Evolutionary conservation across 2,888 invertebrate genomes (phyloP).

Genomic region (Metopia argyrocephala): DNA sequence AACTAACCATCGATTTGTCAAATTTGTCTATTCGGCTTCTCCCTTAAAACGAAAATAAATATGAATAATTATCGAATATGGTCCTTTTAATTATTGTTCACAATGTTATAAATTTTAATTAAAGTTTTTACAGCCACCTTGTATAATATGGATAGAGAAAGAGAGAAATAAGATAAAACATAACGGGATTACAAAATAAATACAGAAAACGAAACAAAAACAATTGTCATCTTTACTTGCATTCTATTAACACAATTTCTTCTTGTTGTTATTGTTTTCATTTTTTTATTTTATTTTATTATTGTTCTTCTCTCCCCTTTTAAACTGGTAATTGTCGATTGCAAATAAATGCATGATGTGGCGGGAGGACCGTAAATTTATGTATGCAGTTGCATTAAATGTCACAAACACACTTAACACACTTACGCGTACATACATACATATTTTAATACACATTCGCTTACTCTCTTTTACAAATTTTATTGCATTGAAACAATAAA

Average conservation of each 20-base stretch:
- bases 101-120: too few relatives aligned
- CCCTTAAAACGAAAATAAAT: too few relatives aligned
- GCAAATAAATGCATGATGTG: too few relatives aligned
- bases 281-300: not conserved
- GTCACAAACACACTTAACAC: conserved; percentile 29
- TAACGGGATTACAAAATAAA: too few relatives aligned
- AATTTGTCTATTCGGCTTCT: too few relatives aligned
- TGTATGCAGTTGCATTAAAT: conserved; percentile 35
- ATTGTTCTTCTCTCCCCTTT: conserved; percentile 2
- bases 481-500: conserved; percentile 5
- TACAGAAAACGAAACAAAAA: not conserved
- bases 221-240: conserved; percentile 45
- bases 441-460: too few relatives aligned
- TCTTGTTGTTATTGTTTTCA: not conserved
- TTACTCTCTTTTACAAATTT: conserved; percentile 5
- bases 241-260: conserved; percentile 50
- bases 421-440: too few relatives aligned
- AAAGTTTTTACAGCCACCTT: not conserved
- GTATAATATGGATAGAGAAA: not conserved
- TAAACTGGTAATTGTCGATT: not conserved
- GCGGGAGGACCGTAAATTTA: too few relatives aligned
- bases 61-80: too few relatives aligned
- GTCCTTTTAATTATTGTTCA: too few relatives aligned
- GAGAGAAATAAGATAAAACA: not conserved
- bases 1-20: too few relatives aligned